These are phyloP conservation scores for Scaptodrosophila latifasciaeformis DNA, from an alignment of 2,888 invertebrate species.

Conservation along the genomic window DNA sequence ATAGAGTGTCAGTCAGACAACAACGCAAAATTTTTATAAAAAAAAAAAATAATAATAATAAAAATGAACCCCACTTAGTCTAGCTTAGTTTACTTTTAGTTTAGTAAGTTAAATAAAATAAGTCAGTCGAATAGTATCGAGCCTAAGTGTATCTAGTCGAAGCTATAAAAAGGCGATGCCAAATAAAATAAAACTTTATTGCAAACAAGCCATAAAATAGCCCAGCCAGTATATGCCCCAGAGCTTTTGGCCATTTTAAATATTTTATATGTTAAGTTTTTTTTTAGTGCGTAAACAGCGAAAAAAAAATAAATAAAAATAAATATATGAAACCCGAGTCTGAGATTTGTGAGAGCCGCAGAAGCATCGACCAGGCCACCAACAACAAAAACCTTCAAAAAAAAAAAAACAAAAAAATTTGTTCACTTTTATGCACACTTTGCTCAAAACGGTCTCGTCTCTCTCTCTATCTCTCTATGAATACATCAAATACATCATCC, in stretches of 20 bases:
- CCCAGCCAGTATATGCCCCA: background rate
- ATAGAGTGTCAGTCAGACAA: too few relatives aligned
- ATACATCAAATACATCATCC: constrained; percentile 47
- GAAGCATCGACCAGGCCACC: background rate
- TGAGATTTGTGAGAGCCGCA: too few relatives aligned
- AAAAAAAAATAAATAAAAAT: background rate
- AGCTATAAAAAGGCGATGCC: too few relatives aligned
- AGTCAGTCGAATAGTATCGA: too few relatives aligned
- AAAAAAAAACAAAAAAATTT: constrained; percentile 23
- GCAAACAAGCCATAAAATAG: constrained; percentile 29
- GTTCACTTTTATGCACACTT: constrained; percentile 40
- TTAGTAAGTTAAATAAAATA: too few relatives aligned
- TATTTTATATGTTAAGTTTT: constrained; percentile 44
- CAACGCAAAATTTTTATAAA: too few relatives aligned
- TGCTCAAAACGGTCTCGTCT: constrained; percentile 51
- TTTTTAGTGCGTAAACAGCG: constrained; percentile 24
- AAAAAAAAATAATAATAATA: constrained; percentile 20
- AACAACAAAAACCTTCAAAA: background rate
- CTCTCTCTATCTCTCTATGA: constrained; percentile 49
- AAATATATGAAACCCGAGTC: background rate
- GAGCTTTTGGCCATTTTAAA: constrained; percentile 25
- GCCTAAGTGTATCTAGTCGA: too few relatives aligned
- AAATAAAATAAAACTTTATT: constrained; percentile 56
- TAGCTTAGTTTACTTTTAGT: constrained; percentile 25
- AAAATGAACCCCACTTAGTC: constrained; percentile 35